Percentiles rank a stretch among this genome's conserved stretches.
These are phyloP conservation scores for Orthosia incerta DNA, from an alignment of 2,888 invertebrate genomes.

Conservation along the genomic window DNA sequence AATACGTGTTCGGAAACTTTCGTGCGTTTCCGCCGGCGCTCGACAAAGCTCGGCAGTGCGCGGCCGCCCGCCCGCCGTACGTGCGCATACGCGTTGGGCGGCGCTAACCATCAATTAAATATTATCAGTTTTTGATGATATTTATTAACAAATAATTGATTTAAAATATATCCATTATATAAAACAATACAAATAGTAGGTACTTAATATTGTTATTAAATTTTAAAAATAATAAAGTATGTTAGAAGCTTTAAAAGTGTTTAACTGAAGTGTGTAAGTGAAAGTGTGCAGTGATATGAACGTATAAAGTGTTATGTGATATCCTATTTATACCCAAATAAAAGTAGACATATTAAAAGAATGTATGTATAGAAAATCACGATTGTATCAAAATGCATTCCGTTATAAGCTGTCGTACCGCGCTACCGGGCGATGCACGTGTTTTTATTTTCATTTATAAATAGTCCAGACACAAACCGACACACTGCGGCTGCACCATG, in stretches of 20 bases:
- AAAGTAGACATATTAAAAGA: conserved; percentile 44
- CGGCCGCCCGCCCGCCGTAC: conserved; percentile 85
- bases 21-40: conserved; percentile 78
- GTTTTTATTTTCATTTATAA: conserved; percentile 85
- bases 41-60: conserved; percentile 75
- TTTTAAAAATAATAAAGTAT: conserved; percentile 30
- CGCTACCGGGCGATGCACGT: conserved; percentile 79
- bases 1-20: conserved; percentile 84
- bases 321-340: conserved; percentile 38
- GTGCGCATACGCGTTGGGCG: conserved; percentile 83
- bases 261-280: conserved; percentile 54
- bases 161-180: conserved; percentile 22
- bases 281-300: conserved; percentile 53
- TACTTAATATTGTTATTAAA: conserved; percentile 22
- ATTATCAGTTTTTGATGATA: conserved; percentile 52
- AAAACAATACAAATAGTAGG: conserved; percentile 27
- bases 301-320: conserved; percentile 59
- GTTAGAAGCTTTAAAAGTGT: conserved; percentile 66
- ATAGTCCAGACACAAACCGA: conserved; percentile 80
- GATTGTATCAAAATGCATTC: conserved; percentile 82
- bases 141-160: conserved; percentile 40
- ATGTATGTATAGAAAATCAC: conserved; percentile 58
- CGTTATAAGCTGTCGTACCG: conserved; percentile 76
- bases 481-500: conserved; percentile 75
- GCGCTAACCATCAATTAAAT: conserved; percentile 70